A percentile compares a stretch with the other conserved stretches of the same genome.
These are phyloP conservation scores for Aphelenchoides avenae DNA, from an alignment of 1,140 invertebrate species.

Conservation along the genomic window DNA sequence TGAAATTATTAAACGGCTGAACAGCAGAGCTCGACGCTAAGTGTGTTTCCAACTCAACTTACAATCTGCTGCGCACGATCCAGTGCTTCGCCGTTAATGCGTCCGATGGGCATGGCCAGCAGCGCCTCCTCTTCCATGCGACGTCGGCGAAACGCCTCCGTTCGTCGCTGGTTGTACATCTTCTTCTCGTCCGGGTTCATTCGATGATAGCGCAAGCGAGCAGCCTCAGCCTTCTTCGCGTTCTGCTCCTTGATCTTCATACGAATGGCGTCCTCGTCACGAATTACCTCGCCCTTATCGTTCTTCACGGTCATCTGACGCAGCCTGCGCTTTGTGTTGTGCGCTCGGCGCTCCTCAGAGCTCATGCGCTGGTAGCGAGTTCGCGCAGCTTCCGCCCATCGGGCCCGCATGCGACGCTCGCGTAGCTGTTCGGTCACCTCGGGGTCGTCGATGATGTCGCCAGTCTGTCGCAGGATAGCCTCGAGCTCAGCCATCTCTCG, in stretches of 20 bases:
- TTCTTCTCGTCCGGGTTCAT: slow-evolving; percentile 40
- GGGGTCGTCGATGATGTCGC: slow-evolving; percentile 43
- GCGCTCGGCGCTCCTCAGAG: slow-evolving; percentile 31
- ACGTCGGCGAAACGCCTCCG: slow-evolving; percentile 42
- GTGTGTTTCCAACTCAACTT: slow-evolving; percentile 25
- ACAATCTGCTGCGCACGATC: slow-evolving; percentile 46
- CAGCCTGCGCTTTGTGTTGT: slow-evolving; percentile 38
- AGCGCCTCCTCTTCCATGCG: slow-evolving; percentile 42
- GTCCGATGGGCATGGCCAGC: slow-evolving; percentile 45
- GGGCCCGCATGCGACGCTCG: slow-evolving; percentile 42
- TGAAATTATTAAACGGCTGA: background rate
- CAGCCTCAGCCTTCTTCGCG: slow-evolving; percentile 42
- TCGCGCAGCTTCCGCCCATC: slow-evolving; percentile 43
- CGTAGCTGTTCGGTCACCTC: slow-evolving; percentile 40
- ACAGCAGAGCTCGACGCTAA: slow-evolving; percentile 8
- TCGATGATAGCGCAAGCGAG: slow-evolving; percentile 35
- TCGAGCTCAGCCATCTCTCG: slow-evolving; percentile 39
- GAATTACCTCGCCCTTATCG: slow-evolving; percentile 32
- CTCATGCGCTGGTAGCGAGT: slow-evolving; percentile 35
- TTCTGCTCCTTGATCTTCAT: slow-evolving; percentile 40
- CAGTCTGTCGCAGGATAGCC: slow-evolving; percentile 30
- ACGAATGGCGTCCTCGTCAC: slow-evolving; percentile 19
- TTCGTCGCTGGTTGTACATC: slow-evolving; percentile 40
- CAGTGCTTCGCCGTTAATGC: slow-evolving; percentile 41
- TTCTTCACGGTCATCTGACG: slow-evolving; percentile 36